Evolutionary conservation across 2,888 invertebrate species (phyloP), one percentile per base, ranked within the genome.

Genomic region (Andrena bicolor): DNA sequence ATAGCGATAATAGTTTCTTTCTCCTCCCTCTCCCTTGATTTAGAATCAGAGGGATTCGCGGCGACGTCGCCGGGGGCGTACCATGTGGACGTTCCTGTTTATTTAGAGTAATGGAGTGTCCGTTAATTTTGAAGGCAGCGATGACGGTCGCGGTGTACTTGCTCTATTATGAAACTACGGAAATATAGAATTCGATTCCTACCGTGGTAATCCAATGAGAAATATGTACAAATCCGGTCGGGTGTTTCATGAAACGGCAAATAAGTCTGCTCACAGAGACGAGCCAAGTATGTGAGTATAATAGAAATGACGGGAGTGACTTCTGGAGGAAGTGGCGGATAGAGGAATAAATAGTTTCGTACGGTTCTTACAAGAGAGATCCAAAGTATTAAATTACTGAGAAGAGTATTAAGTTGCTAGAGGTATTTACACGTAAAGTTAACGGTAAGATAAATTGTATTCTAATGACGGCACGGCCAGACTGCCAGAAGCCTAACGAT

Each of bases 351-450:
- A 56, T 64, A 72, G 68, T 79, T 79, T 80, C 72, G 53, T 80
- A 79, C 74, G 73, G 35, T 69, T 80, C 72, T 68, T 58, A 10
- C 23, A 58, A 41, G 76, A 63, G 64, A 53, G 63, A 72, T 77
- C 63, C 68, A 72, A 82, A 80, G 81, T 81, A 82, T 82, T 82
- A 82, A 75, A 80, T 71, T 56, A 75, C 81, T 51, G 53, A 81
- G 48, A 80, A 71, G 74, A 81, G 81, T 80, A 81, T 80, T 81
- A 81, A 70, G 56, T 35, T 66, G 69, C 70, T 74, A 66, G 73
- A 80, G 49, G 41, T 81, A 80, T 80, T 81, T 80, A 74, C 69
- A 53, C 20, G 64, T 80, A 51, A 74, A 60, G 23, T 73, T 69
- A 80, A 80, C 64, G 74, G 80, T 81, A 73, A 81, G 80, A 35